Conservation (phyloP, 1,140 invertebrate species). For the Zophobas atratus region DNA sequence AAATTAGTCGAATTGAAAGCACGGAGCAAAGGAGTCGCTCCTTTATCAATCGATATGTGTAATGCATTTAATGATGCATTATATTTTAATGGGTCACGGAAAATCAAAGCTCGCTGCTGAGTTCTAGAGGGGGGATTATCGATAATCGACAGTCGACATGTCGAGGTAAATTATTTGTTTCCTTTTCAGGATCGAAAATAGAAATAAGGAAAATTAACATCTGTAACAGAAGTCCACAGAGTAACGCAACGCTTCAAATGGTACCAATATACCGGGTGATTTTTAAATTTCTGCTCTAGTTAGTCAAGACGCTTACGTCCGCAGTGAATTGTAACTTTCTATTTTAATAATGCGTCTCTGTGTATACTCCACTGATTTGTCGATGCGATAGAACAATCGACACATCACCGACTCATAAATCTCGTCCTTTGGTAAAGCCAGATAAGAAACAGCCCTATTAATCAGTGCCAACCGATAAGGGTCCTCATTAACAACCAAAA, state of each 20-base stretch:
- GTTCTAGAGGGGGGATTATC: background rate
- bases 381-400: too few relatives aligned
- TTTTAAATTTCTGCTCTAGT: too few relatives aligned
- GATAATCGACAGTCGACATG: background rate
- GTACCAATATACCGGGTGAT: too few relatives aligned
- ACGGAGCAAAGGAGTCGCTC: conserved; percentile 8
- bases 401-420: conserved; percentile 24
- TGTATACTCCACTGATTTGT: too few relatives aligned
- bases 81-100: conserved; percentile 58
- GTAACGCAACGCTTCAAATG: too few relatives aligned
- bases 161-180: too few relatives aligned
- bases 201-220: too few relatives aligned
- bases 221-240: too few relatives aligned
- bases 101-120: conserved; percentile 38
- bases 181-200: too few relatives aligned
- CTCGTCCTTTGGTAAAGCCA: background rate
- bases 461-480: conserved; percentile 20
- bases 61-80: conserved; percentile 57
- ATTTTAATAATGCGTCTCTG: background rate
- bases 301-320: too few relatives aligned
- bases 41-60: conserved; percentile 48
- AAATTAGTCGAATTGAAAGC: conserved; percentile 56
- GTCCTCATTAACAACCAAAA: conserved; percentile 37
- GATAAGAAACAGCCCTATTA: conserved; percentile 19
- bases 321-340: too few relatives aligned